These are phyloP conservation scores for Leptoclinus maculatus DNA, from an alignment of 2,797 vertebrate species.

Conservation along the genomic window DNA sequence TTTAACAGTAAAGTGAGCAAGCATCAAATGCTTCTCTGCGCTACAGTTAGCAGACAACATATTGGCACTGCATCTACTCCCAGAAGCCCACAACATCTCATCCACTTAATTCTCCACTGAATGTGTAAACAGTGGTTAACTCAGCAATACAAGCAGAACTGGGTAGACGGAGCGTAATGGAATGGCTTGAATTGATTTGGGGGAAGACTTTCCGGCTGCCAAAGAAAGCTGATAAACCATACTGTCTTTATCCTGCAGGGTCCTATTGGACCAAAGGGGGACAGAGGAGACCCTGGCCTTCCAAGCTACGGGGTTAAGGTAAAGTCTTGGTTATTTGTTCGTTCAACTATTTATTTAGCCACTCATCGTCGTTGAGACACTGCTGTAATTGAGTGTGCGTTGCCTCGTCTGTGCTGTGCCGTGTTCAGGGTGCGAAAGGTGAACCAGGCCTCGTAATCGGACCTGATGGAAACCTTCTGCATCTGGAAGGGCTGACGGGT, in stretches of 20 bases:
- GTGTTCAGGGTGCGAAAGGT: conserved; percentile 92
- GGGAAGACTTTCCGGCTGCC: not conserved
- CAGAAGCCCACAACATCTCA: not conserved
- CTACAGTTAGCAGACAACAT: not conserved
- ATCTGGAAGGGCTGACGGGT: conserved; percentile 67
- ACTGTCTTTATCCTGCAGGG: conserved; percentile 81
- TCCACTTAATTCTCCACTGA: not conserved
- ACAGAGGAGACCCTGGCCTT: conserved; percentile 85
- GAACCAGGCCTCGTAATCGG: conserved; percentile 87
- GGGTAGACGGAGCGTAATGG: conserved; percentile 6
- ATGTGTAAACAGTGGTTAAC: conserved; percentile 1
- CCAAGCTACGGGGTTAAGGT: conserved; percentile 90
- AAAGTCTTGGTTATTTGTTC: conserved; percentile 21
- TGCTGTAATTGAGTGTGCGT: not conserved
- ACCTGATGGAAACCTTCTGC: conserved; percentile 84
- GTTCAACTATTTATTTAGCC: not conserved
- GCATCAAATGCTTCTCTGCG: not conserved
- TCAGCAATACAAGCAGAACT: not conserved
- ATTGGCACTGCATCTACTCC: not conserved
- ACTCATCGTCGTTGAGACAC: not conserved
- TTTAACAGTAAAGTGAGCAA: not conserved
- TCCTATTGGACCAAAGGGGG: conserved; percentile 90
- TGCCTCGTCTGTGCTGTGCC: not conserved
- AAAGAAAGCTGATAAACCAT: not conserved
- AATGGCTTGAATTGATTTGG: not conserved